Percentiles rank a stretch among this genome's conserved stretches.
phyloP scores from a whole-genome alignment of 2,888 invertebrate species.

The Lasius fuliginosus region DNA sequence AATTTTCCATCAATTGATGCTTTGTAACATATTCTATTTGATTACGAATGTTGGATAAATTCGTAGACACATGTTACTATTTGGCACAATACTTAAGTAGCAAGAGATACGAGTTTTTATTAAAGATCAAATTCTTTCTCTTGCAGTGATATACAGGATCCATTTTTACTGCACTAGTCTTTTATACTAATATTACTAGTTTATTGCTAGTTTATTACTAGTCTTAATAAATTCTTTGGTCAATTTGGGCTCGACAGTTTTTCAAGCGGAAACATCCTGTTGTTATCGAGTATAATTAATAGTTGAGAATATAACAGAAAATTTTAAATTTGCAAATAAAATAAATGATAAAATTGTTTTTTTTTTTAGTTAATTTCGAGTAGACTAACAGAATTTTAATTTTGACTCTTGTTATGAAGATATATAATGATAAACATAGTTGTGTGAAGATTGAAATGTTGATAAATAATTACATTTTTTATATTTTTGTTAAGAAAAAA shows the following conservation, averaged over 20 bases:
- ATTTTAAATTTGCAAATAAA: constrained; percentile 3
- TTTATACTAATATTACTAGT: neutral
- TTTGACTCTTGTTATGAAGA: neutral
- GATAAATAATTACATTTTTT: neutral
- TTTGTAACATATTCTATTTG: constrained; percentile 41
- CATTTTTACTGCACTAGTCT: neutral
- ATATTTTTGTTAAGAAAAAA: constrained; percentile 2
- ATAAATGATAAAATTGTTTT: neutral
- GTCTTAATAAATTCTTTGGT: neutral
- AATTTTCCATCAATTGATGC: neutral
- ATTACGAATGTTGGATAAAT: constrained; percentile 23
- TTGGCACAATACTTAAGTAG: constrained; percentile 41
- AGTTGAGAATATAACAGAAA: neutral
- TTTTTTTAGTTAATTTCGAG: neutral
- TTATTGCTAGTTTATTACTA: no score
- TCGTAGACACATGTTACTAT: constrained; percentile 38
- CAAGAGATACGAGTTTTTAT: neutral
- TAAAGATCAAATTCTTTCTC: constrained; percentile 3
- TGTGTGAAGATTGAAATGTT: neutral
- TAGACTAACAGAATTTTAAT: neutral
- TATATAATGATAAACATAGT: neutral
- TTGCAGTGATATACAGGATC: neutral
- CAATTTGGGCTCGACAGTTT: neutral
- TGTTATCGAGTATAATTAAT: neutral
- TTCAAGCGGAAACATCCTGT: neutral